A percentile compares a stretch with the other conserved stretches of the same genome.
Conservation (phyloP, 2,797 vertebrate species). For the Chiroxiphia lanceolata region DNA sequence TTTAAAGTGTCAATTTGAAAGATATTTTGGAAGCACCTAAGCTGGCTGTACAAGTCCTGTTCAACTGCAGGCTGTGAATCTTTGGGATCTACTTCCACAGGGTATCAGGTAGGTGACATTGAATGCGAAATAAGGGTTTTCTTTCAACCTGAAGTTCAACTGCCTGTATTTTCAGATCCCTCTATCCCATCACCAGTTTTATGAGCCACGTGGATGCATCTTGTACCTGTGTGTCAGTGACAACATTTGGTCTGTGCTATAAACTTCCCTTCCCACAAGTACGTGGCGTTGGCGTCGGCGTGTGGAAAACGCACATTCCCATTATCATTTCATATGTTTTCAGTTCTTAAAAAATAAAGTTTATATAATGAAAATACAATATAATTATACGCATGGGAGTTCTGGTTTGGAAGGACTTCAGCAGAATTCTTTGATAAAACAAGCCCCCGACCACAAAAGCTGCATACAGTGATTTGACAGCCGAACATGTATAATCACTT, state of each 20-base stretch:
- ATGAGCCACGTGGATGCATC: not conserved
- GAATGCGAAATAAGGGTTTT: not conserved
- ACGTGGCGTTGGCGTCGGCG: not conserved
- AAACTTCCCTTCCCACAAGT: conserved; percentile 11
- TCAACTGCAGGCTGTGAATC: not conserved
- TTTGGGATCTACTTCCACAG: not conserved
- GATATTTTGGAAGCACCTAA: not conserved
- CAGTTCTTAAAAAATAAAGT: conserved; percentile 61
- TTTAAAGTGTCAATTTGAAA: not conserved
- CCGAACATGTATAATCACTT: conserved; percentile 49
- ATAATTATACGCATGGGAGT: conserved; percentile 66
- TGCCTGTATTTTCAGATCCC: not conserved
- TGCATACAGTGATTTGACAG: conserved; percentile 46
- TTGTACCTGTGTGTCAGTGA: conserved; percentile 44
- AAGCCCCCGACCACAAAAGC: conserved; percentile 61
- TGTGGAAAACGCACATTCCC: not conserved
- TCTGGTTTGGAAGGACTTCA: conserved; percentile 69
- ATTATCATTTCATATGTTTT: conserved; percentile 53
- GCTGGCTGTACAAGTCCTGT: not conserved
- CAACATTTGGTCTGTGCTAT: conserved; percentile 17
- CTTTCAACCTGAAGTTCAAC: not conserved
- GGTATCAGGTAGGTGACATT: not conserved
- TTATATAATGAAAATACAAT: conserved; percentile 58
- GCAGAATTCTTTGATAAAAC: conserved; percentile 71
- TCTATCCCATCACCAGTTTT: not conserved